These are phyloP conservation scores for Calameuta idolon DNA, from an alignment of 2,888 invertebrate genomes.

Conservation along the genomic window DNA sequence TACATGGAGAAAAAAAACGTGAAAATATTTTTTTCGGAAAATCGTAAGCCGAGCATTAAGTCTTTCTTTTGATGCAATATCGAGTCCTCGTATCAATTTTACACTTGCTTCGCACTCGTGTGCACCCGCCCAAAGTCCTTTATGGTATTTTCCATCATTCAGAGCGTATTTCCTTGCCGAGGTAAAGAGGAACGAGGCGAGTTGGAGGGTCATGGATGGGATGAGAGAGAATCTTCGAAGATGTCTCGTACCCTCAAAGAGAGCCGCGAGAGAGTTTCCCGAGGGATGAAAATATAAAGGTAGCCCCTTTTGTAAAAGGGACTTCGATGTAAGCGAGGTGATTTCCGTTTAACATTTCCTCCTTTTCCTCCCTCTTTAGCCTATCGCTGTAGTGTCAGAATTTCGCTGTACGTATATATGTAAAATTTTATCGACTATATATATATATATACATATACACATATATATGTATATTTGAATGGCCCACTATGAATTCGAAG, in stretches of 20 bases:
- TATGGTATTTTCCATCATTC: conserved; percentile 46
- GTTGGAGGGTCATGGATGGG: not conserved
- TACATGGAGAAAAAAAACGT: not conserved
- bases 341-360: conserved; percentile 58
- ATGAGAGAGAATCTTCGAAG: not conserved
- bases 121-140: conserved; percentile 29
- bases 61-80: conserved; percentile 20
- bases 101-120: conserved; percentile 43
- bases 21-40: not conserved
- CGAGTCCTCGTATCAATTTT: conserved; percentile 48
- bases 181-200: conserved; percentile 15
- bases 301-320: conserved; percentile 32
- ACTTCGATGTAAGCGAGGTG: conserved; percentile 45
- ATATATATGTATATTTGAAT: not conserved
- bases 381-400: not conserved
- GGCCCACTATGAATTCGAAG: not conserved
- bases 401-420: not conserved
- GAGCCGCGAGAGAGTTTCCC: conserved; percentile 20
- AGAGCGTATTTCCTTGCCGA: conserved; percentile 39
- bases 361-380: not conserved
- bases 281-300: conserved; percentile 14
- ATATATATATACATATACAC: too few species aligned
- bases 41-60: not conserved
- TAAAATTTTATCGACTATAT: not conserved
- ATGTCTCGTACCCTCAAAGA: conserved; percentile 19